These are phyloP conservation scores for Bos taurus DNA, from an alignment of 2,113 vertebrate species.

Conservation along the genomic window DNA sequence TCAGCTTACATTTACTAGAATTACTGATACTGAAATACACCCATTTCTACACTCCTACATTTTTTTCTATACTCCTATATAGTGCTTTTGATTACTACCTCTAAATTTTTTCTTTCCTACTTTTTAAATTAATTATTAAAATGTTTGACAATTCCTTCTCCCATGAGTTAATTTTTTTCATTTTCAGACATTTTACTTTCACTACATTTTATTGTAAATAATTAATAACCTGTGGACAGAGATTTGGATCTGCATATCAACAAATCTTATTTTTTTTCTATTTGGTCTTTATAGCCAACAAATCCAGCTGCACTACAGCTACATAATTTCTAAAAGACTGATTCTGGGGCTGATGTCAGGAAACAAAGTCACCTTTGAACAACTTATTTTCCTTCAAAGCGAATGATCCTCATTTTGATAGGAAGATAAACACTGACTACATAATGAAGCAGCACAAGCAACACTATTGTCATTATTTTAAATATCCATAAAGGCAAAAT, in stretches of 20 bases:
- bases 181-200: background rate
- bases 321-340: background rate
- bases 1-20: background rate
- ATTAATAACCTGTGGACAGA: background rate
- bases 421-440: background rate
- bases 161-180: background rate
- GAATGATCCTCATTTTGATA: background rate
- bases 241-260: background rate
- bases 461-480: background rate
- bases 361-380: background rate
- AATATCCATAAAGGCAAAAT: background rate
- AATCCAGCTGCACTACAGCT: background rate
- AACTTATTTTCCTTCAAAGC: background rate
- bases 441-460: background rate
- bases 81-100: background rate
- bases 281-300: background rate
- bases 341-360: background rate
- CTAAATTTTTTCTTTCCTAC: background rate
- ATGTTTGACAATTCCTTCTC: background rate
- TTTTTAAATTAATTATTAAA: background rate
- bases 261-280: background rate
- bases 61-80: background rate
- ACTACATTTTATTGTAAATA: background rate
- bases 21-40: background rate
- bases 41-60: background rate